Conservation (phyloP, 2,113 vertebrate species). For the Rhagologus leucostigma region DNA sequence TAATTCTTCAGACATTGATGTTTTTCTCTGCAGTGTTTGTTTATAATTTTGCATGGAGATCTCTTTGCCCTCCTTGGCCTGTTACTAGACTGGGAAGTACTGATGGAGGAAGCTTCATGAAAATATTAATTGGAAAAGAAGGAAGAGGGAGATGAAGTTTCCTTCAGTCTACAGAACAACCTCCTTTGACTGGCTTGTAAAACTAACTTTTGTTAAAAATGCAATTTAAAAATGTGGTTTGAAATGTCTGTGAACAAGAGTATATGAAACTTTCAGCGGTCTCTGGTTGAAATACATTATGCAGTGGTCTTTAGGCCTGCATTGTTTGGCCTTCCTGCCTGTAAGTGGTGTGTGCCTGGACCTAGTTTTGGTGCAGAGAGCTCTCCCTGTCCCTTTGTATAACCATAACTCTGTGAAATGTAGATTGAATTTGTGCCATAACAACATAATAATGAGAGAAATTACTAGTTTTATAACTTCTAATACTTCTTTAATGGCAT, state of each 20-base stretch:
- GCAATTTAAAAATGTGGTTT: not conserved
- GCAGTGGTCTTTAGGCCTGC: not conserved
- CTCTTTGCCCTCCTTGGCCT: not conserved
- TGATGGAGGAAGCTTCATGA: not conserved
- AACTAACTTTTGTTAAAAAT: not conserved
- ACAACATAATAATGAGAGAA: not conserved
- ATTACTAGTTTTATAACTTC: not conserved
- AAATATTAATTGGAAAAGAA: not conserved
- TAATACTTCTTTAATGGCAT: not conserved
- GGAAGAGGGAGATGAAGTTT: not conserved
- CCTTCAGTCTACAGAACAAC: not conserved
- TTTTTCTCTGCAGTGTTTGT: not conserved
- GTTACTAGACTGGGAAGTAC: not conserved
- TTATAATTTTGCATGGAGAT: not conserved
- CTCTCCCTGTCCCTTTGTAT: not conserved
- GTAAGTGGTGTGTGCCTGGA: not conserved
- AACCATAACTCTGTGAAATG: not conserved
- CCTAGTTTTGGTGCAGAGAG: not conserved
- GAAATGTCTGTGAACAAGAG: not conserved
- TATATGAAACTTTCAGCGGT: not conserved
- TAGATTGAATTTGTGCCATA: not conserved
- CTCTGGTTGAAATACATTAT: not conserved
- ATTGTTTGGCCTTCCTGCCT: not conserved
- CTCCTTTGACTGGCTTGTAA: not conserved
- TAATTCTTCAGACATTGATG: not conserved